These are phyloP conservation scores for Tragopan temminckii DNA, from an alignment of 2,797 vertebrate species.

Conservation along the genomic window DNA sequence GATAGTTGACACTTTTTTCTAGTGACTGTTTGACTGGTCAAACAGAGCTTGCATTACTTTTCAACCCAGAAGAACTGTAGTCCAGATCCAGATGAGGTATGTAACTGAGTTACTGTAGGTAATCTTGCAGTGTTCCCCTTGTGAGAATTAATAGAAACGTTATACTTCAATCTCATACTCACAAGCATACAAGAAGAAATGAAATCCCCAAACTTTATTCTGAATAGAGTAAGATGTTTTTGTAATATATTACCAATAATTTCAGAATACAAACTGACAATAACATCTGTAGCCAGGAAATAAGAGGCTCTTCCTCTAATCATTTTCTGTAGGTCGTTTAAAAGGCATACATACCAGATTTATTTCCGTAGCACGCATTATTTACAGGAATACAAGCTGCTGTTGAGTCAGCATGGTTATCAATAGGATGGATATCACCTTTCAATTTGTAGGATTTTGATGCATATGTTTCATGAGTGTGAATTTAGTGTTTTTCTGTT, in stretches of 20 bases:
- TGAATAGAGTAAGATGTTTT: conserved; percentile 30
- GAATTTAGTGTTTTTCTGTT: neutral
- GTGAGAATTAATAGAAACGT: neutral
- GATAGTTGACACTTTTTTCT: neutral
- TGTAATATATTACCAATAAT: conserved; percentile 69
- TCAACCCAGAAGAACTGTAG: neutral
- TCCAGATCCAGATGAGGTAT: neutral
- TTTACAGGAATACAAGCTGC: conserved; percentile 59
- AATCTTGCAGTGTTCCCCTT: neutral
- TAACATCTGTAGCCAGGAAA: conserved; percentile 60
- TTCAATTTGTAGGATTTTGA: conserved; percentile 47
- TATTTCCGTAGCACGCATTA: conserved; percentile 65
- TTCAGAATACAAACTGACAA: conserved; percentile 59
- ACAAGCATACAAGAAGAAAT: neutral
- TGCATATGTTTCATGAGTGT: conserved; percentile 6
- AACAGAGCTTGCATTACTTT: neutral
- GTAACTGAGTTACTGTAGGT: neutral
- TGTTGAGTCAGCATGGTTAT: conserved; percentile 33
- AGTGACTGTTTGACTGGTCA: neutral
- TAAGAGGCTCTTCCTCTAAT: conserved; percentile 68
- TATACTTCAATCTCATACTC: neutral
- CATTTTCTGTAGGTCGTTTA: conserved; percentile 64
- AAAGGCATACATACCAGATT: conserved; percentile 69
- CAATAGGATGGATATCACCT: conserved; percentile 35
- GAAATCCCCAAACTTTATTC: conserved; percentile 34